Conservation (phyloP, 1,140 invertebrate species). For the Caenorhabditis brenneri region DNA sequence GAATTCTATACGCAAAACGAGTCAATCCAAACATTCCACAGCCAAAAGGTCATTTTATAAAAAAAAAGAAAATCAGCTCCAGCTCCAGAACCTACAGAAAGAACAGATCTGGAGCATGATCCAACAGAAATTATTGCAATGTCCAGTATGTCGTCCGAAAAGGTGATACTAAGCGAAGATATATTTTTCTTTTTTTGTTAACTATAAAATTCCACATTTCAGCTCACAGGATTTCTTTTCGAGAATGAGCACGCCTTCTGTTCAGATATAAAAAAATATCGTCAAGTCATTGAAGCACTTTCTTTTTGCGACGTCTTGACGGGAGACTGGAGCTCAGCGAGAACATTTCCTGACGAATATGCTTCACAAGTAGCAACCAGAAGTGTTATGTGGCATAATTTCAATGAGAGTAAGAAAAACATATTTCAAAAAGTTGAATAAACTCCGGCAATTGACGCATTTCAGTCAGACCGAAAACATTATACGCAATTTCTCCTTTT, state of each 20-base stretch:
- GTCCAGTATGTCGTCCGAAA: not conserved
- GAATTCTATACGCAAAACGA: constrained; percentile 24
- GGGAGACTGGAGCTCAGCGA: not conserved
- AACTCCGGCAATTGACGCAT: too few species aligned
- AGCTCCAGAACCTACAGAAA: not conserved
- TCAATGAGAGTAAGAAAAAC: not conserved
- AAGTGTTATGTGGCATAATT: constrained; percentile 6
- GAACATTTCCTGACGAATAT: not conserved
- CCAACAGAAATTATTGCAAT: not conserved
- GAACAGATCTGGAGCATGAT: constrained; percentile 17
- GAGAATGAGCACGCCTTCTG: constrained; percentile 18
- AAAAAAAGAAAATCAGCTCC: not conserved
- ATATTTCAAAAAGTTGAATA: too few species aligned
- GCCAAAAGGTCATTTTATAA: not conserved
- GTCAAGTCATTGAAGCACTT: not conserved
- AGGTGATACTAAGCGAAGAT: too few species aligned
- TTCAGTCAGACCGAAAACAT: not conserved
- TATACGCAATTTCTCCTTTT: not conserved
- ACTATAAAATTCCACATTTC: not conserved
- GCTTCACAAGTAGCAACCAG: not conserved
- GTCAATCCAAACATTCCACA: constrained; percentile 5
- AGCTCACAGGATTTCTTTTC: not conserved
- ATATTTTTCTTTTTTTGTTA: not conserved
- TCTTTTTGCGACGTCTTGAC: not conserved
- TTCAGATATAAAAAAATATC: not conserved